These are phyloP conservation scores for Prunella fulvescens DNA, from an alignment of 2,113 vertebrate genomes.

Conservation along the genomic window DNA sequence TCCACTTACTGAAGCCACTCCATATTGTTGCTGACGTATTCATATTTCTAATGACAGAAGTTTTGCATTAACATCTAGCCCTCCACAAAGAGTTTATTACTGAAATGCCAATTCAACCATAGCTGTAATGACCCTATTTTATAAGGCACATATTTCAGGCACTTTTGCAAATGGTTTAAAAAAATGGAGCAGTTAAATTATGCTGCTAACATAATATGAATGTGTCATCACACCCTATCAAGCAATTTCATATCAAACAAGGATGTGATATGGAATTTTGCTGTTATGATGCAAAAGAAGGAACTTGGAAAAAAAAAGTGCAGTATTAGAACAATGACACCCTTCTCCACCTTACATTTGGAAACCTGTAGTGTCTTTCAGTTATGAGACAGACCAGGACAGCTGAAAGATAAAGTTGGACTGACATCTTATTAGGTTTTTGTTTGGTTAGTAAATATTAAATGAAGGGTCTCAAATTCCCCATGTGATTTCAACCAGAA, in stretches of 20 bases:
- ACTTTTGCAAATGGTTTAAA: constrained; percentile 48
- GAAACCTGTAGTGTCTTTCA: neutral
- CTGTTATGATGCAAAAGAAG: neutral
- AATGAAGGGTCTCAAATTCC: neutral
- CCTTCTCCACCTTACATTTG: neutral
- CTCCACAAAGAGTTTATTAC: constrained; percentile 38
- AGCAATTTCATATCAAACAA: constrained; percentile 44
- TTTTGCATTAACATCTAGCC: constrained; percentile 40
- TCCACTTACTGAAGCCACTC: neutral
- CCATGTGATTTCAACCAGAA: neutral
- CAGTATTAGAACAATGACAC: neutral
- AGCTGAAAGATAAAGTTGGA: neutral
- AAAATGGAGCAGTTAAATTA: constrained; percentile 51
- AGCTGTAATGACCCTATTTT: constrained; percentile 50
- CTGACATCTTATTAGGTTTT: neutral
- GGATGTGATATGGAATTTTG: neutral
- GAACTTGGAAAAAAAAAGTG: neutral
- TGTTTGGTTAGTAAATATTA: constrained; percentile 3
- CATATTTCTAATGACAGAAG: constrained; percentile 4
- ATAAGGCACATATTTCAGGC: constrained; percentile 41
- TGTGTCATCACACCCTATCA: constrained; percentile 56
- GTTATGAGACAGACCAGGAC: neutral
- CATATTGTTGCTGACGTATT: neutral
- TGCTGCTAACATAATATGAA: constrained; percentile 34
- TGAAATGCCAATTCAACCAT: constrained; percentile 40